Evolutionary conservation across 1,140 invertebrate genomes (phyloP), one percentile per base, ranked within the genome.

Genomic region (Drosophila lowei): DNA sequence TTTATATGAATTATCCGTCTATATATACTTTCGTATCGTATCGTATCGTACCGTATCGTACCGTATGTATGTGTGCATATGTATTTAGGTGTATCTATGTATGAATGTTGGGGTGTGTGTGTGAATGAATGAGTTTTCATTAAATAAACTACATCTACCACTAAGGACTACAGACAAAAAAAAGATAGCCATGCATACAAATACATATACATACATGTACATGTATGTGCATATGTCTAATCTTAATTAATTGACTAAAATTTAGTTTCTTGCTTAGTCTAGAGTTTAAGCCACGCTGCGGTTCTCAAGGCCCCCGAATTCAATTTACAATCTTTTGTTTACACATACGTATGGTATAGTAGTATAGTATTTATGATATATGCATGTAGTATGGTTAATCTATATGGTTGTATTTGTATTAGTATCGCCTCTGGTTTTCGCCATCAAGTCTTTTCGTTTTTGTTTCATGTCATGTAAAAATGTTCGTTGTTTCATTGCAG

Each of bases 271-370:
- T 47, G 21, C 41, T 67, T 66, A 60, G 50, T 46, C 16, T 46
- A 34, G 53, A 73, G 28, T 53, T 75, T 85, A 85, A 85, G 81
- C 81, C 81, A 85, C 81, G 56, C 65, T 85, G 81, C 81, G 81
- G 81, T 85, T 72, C 66, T 80, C 41, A 85, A 85, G 81, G 78
- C 81, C 81, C 77, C 81, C 62, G 3, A 38, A 13, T 61, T 53
- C 23, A 85, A 85, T 86, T 52, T 85, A 86, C 81, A 85, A 41
- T 50, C n/a, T 38, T 15, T 55, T 9, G 9, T 16, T 53, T 53
- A 46, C n/a, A 6, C 46, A 28, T 47, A 15, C 34, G 34, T 67
- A 23, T 23, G 23, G 23, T 21, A 21, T 25, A 52, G 28, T 44
- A 56, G n/a, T n/a, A 48, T 41, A 52, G 28, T 44, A 56, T 47